A percentile compares a stretch with the other conserved stretches of the same genome.
These are phyloP conservation scores for Vireo griseus DNA, from an alignment of 2,797 vertebrate genomes.

Conservation along the genomic window DNA sequence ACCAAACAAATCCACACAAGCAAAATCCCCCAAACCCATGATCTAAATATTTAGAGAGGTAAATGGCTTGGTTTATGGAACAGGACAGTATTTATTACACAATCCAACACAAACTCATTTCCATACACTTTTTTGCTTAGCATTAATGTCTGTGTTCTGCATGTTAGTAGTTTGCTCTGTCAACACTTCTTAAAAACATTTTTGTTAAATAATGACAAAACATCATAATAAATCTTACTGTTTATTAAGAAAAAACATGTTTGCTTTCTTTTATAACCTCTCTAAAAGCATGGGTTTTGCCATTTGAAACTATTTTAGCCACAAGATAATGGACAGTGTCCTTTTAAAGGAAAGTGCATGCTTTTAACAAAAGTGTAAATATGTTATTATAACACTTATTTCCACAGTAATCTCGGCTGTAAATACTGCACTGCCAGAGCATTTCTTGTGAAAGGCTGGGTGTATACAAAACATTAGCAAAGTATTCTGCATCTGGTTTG, in stretches of 20 bases:
- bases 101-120: neutral
- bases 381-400: neutral
- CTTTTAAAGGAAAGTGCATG: neutral
- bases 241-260: neutral
- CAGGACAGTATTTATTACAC: neutral
- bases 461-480: neutral
- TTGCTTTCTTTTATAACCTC: neutral
- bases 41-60: neutral
- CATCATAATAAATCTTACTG: neutral
- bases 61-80: neutral
- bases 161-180: neutral
- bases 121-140: neutral
- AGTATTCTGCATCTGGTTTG: neutral
- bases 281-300: neutral
- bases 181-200: neutral
- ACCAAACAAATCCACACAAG: neutral
- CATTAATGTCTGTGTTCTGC: neutral
- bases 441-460: neutral
- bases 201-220: neutral
- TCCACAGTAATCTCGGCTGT: neutral
- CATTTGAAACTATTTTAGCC: neutral
- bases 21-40: neutral
- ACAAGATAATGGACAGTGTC: neutral
- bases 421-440: neutral
- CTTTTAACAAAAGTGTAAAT: neutral